Evolutionary conservation across 1,140 invertebrate species (phyloP).

Genomic region (Sinella curviseta): DNA sequence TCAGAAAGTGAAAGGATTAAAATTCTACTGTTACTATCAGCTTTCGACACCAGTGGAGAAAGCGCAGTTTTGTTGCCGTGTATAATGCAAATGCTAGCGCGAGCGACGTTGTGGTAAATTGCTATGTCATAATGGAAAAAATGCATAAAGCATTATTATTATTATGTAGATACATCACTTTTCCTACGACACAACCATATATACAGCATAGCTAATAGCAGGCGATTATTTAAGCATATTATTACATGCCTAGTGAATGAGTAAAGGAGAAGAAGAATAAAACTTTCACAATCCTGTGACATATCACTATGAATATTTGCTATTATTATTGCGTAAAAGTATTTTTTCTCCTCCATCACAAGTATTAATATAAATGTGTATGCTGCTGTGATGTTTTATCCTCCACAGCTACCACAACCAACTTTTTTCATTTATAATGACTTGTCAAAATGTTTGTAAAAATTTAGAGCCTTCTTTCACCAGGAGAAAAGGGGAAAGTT

Average conservation of each 20-base stretch:
- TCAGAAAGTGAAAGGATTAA: constrained; percentile 26
- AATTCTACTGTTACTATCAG: constrained; percentile 25
- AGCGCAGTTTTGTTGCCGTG: not conserved
- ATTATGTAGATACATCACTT: too few relatives aligned
- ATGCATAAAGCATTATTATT: too few relatives aligned
- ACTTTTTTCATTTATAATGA: constrained; percentile 24
- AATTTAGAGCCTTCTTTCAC: not conserved
- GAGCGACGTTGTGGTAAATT: constrained; percentile 19
- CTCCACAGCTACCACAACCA: not conserved
- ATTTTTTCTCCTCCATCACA: not conserved
- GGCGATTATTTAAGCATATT: too few relatives aligned
- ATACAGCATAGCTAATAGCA: too few relatives aligned
- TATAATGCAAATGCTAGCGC: not conserved
- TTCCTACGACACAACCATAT: too few relatives aligned
- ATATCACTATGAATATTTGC: not conserved
- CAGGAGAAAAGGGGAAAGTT: not conserved
- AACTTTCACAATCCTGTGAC: not conserved
- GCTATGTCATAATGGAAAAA: constrained; percentile 15
- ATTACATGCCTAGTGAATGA: too few relatives aligned
- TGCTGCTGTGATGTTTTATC: not conserved
- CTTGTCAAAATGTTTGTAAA: constrained; percentile 23
- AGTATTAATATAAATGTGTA: not conserved
- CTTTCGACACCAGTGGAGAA: constrained; percentile 22
- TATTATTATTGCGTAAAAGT: not conserved
- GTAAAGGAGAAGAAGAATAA: too few relatives aligned